Base-by-base conservation (phyloP, 2,888 invertebrate genomes). In the Anorthoa munda region DNA sequence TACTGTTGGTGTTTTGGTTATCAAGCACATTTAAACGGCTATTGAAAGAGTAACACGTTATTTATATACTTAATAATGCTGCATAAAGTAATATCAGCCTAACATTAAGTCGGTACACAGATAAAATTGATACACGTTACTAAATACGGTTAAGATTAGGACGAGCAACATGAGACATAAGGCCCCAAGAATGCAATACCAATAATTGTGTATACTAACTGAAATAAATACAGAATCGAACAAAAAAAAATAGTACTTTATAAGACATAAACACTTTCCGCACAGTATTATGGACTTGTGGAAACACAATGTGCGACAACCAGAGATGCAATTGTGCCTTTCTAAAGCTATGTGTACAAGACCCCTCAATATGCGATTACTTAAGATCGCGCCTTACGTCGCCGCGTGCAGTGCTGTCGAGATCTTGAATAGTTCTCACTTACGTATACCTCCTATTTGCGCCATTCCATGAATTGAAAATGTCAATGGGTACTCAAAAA, bases 111-210 rank as follows among this genome's bases (percentile, higher is more conserved):
- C 23, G n/a, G 59, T 67, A 67, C n/a, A 79, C 45, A 64, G 39
- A 56, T 79, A 39, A 65, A 77, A 71, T 59, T 5, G 46, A 61
- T 78, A 78, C 26, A 63, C 21, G 1, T 65, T 66, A 21, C 46
- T 78, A 61, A 65, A 68, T 68, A 72, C 13, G 18, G 53, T 56
- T 73, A 77, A 53, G 26, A 73, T 70, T 74, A 84, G 77, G 75
- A 78, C 73, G 69, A 84, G 86, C 85, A 86, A 86, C 82, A 74
- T 82, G 85, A 85, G 86, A 84, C 86, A 66, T 86, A 84, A 86
- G 85, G 87, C 85, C 85, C 85, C 82, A 85, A 86, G 86, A 85
- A 85, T 82, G 85, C 86, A 79, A 84, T 82, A 59, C 79, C 58
- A 68, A 68, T 70, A 68, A 72, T 59, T 71, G 76, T 75, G 70